Percentiles rank a stretch among this genome's conserved stretches.
phyloP scores from a whole-genome alignment of 1,140 invertebrate genomes.

The Drosophila pseudoananassae region DNA sequence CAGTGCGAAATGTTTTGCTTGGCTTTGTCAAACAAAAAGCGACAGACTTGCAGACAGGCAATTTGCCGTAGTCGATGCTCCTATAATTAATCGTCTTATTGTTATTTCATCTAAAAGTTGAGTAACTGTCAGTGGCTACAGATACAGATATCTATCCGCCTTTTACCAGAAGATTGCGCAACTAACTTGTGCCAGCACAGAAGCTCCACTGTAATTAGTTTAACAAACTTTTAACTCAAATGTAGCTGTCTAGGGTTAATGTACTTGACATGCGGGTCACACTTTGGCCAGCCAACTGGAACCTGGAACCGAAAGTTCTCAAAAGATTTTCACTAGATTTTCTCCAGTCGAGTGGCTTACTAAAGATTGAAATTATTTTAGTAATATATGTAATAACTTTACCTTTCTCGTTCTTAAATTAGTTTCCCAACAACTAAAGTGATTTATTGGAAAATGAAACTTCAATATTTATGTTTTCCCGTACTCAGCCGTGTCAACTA shows the following conservation, averaged over 20 bases:
- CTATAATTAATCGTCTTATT: constrained; percentile 48
- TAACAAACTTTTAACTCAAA: constrained; percentile 33
- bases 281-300: constrained; percentile 36
- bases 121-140: constrained; percentile 15
- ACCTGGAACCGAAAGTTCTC: constrained; percentile 40
- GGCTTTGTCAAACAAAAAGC: constrained; percentile 62
- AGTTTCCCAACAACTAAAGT: background rate
- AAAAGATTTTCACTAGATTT: constrained; percentile 9
- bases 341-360: background rate
- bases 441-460: background rate
- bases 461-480: constrained; percentile 1
- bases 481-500: background rate
- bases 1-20: constrained; percentile 67
- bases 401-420: background rate
- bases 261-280: constrained; percentile 41
- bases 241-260: constrained; percentile 36
- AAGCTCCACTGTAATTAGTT: constrained; percentile 36
- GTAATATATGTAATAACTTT: background rate
- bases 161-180: constrained; percentile 8
- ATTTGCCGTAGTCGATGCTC: constrained; percentile 40
- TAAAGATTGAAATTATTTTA: background rate
- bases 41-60: constrained; percentile 30
- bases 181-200: constrained; percentile 26
- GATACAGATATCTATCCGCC: constrained; percentile 9
- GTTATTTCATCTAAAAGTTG: constrained; percentile 37